Base-by-base conservation (phyloP, 2,888 invertebrate genomes). In the Plusia festucae region DNA sequence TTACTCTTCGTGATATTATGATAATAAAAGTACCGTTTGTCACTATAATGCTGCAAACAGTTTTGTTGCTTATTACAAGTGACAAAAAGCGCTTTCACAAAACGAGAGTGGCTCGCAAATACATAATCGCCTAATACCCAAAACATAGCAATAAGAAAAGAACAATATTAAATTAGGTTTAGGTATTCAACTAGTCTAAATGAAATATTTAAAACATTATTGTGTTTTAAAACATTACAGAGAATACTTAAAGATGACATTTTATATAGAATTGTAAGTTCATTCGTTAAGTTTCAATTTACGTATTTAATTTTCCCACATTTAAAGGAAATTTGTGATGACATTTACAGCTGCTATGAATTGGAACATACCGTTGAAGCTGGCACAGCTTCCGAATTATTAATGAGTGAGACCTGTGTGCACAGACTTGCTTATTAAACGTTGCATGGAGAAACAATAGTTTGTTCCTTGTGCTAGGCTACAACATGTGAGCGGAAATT, bases 341-440 rank as follows among this genome's bases (percentile, higher is more conserved):
- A 65, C 67, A 60, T 64, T 77, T 68, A 70, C 58, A 58, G 24
- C 44, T 65, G 59, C 60, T 68, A 60, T 75, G 74, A 75, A 73
- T 67, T 64, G 53, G 66, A 76, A 70, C 75, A 70, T 72, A 71
- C 72, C 73, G 69, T 68, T 68, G 71, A 62, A 76, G 68, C 59
- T 66, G 63, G 65, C 72, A 68, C 65, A 74, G 76, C 63, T 68
- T 59, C 63, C 74, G 79, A 82, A 86, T 82, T 77, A 81, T 81
- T 82, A 83, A 86, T 82, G 79, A 81, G 70, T 32, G 16, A 60
- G 70, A 67, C 73, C 57, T 64, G 75, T 73, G 73, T 60, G 72
- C 69, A 76, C 70, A 66, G 60, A 67, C 57, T 58, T 60, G 67
- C 65, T 71, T 77, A 80, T 78, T 81, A 78, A 76, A 79, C 67